phyloP scores from a whole-genome alignment of 2,888 invertebrate genomes.

The Anorthoa munda region DNA sequence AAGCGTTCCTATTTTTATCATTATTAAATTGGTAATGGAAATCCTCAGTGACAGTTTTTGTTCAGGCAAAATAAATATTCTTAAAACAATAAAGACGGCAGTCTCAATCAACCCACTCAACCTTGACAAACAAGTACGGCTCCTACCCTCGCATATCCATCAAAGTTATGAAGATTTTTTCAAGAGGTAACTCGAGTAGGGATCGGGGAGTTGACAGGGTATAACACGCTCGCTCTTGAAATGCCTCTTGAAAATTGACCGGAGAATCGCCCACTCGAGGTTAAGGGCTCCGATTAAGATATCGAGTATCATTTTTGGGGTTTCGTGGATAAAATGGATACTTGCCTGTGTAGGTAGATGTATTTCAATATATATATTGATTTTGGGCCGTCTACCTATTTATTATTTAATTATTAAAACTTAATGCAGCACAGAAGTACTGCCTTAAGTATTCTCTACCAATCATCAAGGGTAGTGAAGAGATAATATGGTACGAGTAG shows the following conservation, averaged over 20 bases:
- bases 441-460: too few relatives aligned
- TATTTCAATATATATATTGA: too few relatives aligned
- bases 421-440: too few relatives aligned
- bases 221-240: conserved; percentile 8
- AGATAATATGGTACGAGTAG: too few relatives aligned
- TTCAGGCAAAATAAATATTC: background rate
- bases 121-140: conserved; percentile 16
- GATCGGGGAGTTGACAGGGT: conserved; percentile 12
- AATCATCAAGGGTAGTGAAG: too few relatives aligned
- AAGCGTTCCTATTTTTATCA: too few relatives aligned
- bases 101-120: background rate
- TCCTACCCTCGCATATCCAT: conserved; percentile 2
- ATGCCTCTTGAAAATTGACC: conserved; percentile 40
- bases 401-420: too few relatives aligned
- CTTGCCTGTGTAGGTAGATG: background rate
- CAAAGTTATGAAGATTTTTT: conserved; percentile 47
- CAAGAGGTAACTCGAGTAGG: conserved; percentile 22
- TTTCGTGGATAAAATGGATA: background rate
- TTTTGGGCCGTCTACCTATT: too few relatives aligned
- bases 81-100: background rate
- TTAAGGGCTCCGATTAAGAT: conserved; percentile 23
- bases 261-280: conserved; percentile 12
- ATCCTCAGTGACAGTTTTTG: too few relatives aligned
- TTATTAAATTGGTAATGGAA: too few relatives aligned
- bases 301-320: conserved; percentile 34